Evolutionary conservation across 2,888 invertebrate genomes (phyloP).

Genomic region (Dicyrtomina minuta): DNA sequence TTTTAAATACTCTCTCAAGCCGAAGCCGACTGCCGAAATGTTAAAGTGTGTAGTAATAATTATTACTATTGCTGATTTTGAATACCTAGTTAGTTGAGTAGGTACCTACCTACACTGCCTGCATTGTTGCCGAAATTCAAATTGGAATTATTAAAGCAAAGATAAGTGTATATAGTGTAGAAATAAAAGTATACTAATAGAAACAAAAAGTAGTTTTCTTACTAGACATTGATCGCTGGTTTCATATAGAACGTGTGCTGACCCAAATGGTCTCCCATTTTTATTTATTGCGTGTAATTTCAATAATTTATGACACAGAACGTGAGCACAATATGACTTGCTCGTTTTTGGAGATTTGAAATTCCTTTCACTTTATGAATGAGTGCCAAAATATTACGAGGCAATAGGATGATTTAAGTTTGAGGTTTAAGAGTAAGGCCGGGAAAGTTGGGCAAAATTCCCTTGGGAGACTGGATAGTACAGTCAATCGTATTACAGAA

Average conservation of each 20-base stretch:
- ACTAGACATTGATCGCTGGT: slow-evolving; percentile 40
- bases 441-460: too few relatives aligned
- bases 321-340: neutral
- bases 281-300: neutral
- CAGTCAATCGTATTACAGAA: too few relatives aligned
- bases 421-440: too few relatives aligned
- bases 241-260: slow-evolving; percentile 42
- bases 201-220: slow-evolving; percentile 16
- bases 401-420: neutral
- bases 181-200: too few relatives aligned
- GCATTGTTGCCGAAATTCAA: neutral
- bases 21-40: neutral
- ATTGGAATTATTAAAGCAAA: neutral
- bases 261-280: slow-evolving; percentile 43
- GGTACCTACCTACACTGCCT: neutral
- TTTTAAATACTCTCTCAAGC: neutral
- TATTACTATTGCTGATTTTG: too few relatives aligned
- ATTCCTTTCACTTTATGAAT: neutral
- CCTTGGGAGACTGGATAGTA: too few relatives aligned
- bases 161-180: too few relatives aligned
- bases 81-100: neutral
- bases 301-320: neutral
- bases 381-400: neutral
- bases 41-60: too few relatives aligned
- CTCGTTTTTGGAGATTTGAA: neutral